Evolutionary conservation across 2,888 invertebrate species (phyloP), one percentile per base, ranked within the genome.

Genomic region (Blera fallax): DNA sequence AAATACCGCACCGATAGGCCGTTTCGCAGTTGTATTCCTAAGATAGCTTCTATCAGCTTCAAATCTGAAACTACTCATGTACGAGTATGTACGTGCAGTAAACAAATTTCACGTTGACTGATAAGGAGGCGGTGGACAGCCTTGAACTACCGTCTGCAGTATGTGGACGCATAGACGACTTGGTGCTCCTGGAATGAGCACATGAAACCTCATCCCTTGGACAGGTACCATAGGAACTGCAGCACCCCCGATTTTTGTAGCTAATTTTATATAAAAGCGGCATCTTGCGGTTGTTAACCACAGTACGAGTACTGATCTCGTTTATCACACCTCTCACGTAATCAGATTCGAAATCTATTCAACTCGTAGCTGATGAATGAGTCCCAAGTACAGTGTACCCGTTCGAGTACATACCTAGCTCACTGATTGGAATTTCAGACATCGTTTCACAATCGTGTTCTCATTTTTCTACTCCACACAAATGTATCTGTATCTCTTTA

Each of bases 301-400:
- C 37, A 14, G 14, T n/a, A 3, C 29, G 29, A n/a, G 14, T 14
- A 8, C 14, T 16, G 16, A 43, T 69, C 37, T 43, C 54, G 29
- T 29, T 69, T 54, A 69, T 29, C 27, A 29, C 54, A 43, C 54
- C 67, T 67, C 50, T 34, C 34, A 24, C 14, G 37, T 7, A 43
- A 24, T 37, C 21, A 7, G 37, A 37, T 69, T 43, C 54, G 5
- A 27, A 64, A 32, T 48, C 7, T 11, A 50, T 21, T 21, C 29
- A 32, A n/a, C 8, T 45, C 14, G 24, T 14, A 24, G n/a, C n/a
- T n/a, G n/a, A 8, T 16, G 24, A 27, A 21, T 24, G 11, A 50
- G 8, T 48, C 8, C 21, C 16, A 21, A n/a, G 5, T 16, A 48
- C 45, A 45, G 2, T 21, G 50, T 18, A 27, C n/a, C 50, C 27